Evolutionary conservation across 37 sponge, comb jelly and placozoan species (phyloP), one percentile per base, ranked within the genome.

Genomic region (Amphimedon queenslandica): DNA sequence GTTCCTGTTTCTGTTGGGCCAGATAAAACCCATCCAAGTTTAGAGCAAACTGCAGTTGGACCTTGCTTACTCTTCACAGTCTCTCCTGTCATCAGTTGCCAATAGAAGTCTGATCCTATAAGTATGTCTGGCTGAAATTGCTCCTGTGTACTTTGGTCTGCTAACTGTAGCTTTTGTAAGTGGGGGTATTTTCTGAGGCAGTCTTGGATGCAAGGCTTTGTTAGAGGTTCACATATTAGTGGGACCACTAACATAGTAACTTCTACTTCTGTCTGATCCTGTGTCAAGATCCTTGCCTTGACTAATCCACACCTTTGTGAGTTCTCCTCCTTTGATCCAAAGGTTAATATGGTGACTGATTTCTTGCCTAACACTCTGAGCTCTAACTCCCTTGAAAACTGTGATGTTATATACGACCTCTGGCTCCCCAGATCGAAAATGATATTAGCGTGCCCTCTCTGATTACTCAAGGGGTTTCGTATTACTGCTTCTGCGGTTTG

Each of bases 201-300:
- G 55, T 64, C 31, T 23, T 29, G 23, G 20, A 64, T 28, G 32
- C 51, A 67, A 30, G 42, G 67, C 25, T 39, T 29, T 34, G 53
- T 47, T n/a, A 76, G 36, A 29, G 77, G 77, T 56, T 64, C 77
- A 76, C 77, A 76, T 36, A 76, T 76, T 3, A n/a, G 28, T 16
- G 77, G 77, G 4, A 76, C 77, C 16, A 55, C 25, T 37, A 64
- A 66, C 35, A 76, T 13, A 2, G 66, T 51, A 29, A 76, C 23
- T 27, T 36, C 3, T 5, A 24, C 23, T 11, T 1, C 29, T 30
- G 35, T 29, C 4, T 37, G 67, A 64, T 51, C 40, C 31, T 28
- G 64, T 56, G 51, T n/a, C 67, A 3, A 53, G n/a, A 76, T 56
- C 8, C 77, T 56, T 31, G 65, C 11, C n/a, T 6, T 43, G 8